These are phyloP conservation scores for Fregata magnificens DNA, from an alignment of 2,113 vertebrate species.

Conservation along the genomic window DNA sequence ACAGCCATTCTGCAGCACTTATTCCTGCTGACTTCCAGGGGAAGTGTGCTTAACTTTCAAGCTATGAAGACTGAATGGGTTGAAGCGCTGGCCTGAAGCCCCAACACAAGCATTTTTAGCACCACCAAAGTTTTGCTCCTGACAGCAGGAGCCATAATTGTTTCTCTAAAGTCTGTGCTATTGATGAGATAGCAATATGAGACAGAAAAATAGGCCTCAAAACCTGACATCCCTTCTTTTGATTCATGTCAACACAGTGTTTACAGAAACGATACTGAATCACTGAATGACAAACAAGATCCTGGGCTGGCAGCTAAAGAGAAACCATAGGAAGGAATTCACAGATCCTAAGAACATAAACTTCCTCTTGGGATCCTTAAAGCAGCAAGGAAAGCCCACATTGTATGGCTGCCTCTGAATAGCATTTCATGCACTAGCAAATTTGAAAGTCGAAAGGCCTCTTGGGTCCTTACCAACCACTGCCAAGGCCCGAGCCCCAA, in stretches of 20 bases:
- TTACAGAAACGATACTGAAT: background rate
- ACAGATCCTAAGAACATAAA: background rate
- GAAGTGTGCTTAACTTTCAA: background rate
- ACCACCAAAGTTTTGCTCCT: background rate
- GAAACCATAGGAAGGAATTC: background rate
- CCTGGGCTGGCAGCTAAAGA: background rate
- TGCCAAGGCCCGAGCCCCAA: background rate
- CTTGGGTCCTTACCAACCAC: background rate
- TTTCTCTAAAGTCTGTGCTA: background rate
- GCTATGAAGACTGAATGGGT: background rate
- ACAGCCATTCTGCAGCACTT: background rate
- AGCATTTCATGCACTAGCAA: accelerated
- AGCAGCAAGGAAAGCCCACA: background rate
- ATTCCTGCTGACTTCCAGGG: background rate
- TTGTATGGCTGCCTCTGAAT: background rate
- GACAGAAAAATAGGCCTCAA: background rate
- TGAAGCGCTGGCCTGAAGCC: background rate
- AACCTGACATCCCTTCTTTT: background rate
- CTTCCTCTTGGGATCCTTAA: background rate
- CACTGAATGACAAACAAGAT: background rate
- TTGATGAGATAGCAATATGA: background rate
- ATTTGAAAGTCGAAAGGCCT: background rate
- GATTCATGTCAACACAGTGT: background rate
- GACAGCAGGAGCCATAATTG: background rate
- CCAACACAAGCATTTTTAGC: background rate